A percentile compares a stretch with the other conserved stretches of the same genome.
Conservation (phyloP, 2,113 vertebrate species). For the Nymphicus hollandicus region DNA sequence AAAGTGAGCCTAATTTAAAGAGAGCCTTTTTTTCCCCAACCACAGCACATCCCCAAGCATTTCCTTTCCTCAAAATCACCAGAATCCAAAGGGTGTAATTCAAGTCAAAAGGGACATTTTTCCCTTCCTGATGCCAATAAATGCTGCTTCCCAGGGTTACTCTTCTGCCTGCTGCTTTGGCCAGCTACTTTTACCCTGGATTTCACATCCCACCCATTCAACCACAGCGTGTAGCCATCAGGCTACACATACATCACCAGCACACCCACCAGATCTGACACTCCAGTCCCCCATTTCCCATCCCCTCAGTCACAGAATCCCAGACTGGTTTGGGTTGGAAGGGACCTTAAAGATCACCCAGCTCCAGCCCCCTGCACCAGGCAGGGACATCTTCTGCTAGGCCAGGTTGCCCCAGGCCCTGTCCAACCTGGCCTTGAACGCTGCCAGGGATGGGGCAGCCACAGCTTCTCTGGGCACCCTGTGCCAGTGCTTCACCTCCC, state of each 20-base stretch:
- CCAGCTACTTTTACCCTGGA: neutral
- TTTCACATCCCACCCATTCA: neutral
- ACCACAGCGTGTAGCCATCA: accelerated
- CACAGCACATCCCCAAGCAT: neutral
- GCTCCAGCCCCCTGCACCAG: neutral
- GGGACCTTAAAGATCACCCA: neutral
- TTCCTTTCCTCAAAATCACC: constrained; percentile 14
- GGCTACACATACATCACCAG: neutral
- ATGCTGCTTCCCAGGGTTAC: neutral
- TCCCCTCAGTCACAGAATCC: neutral
- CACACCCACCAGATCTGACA: neutral
- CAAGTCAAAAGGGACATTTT: constrained; percentile 2
- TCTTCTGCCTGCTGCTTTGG: constrained; percentile 3
- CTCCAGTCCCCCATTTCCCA: accelerated
- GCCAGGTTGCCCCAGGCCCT: neutral
- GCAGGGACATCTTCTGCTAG: neutral
- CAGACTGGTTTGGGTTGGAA: neutral
- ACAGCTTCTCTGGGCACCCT: neutral
- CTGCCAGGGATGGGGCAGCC: neutral
- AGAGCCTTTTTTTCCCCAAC: neutral
- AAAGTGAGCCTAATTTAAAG: constrained; percentile 4
- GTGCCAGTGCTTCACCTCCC: neutral
- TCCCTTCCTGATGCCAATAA: neutral
- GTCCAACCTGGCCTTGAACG: neutral
- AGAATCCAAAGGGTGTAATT: constrained; percentile 19